phyloP scores from a whole-genome alignment of 2,888 invertebrate species.

The Deilephila elpenor region DNA sequence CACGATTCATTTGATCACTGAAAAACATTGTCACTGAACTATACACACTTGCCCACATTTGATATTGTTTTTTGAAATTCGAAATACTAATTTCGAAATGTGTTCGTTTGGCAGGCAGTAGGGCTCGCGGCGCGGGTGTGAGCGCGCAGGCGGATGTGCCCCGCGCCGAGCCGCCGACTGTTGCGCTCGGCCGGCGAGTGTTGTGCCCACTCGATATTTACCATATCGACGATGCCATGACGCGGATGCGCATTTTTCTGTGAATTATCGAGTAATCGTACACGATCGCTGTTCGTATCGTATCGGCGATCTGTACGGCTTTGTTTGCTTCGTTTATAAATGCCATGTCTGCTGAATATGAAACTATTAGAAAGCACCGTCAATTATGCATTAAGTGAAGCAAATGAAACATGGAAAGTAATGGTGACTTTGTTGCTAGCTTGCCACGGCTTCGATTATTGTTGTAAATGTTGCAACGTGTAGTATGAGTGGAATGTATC shows the following conservation, averaged over 20 bases:
- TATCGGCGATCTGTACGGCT: conserved; percentile 30
- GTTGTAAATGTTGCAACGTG: background rate
- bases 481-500: background rate
- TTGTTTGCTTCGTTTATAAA: conserved; percentile 26
- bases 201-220: conserved; percentile 66
- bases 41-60: conserved; percentile 30
- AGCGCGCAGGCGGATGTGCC: conserved; percentile 82
- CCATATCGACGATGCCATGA: conserved; percentile 41
- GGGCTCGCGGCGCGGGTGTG: conserved; percentile 69
- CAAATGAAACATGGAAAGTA: conserved; percentile 22
- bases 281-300: conserved; percentile 22
- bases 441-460: background rate
- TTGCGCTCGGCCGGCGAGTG: conserved; percentile 68
- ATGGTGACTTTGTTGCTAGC: conserved; percentile 9
- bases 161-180: conserved; percentile 69
- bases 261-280: conserved; percentile 22
- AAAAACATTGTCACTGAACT: conserved; percentile 45
- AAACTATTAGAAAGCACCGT: conserved; percentile 22
- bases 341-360: conserved; percentile 1
- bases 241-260: conserved; percentile 30
- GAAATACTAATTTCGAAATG: conserved; percentile 40
- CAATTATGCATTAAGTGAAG: conserved; percentile 17
- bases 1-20: conserved; percentile 21
- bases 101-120: conserved; percentile 41
- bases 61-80: conserved; percentile 34